Evolutionary conservation across 2,113 vertebrate genomes (phyloP).

Genomic region (Grantiella picta): DNA sequence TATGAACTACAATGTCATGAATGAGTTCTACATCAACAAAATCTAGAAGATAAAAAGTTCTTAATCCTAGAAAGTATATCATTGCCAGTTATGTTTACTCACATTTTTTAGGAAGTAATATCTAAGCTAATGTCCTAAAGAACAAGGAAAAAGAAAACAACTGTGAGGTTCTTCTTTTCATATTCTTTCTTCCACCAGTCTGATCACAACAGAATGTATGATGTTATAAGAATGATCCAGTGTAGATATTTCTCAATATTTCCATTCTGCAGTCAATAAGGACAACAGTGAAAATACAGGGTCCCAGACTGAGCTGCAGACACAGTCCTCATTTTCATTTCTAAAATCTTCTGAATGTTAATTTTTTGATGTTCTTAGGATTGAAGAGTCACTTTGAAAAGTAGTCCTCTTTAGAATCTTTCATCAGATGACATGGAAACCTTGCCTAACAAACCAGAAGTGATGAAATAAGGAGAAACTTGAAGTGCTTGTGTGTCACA

Average conservation of each 20-base stretch:
- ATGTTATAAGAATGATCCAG: neutral
- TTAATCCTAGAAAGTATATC: neutral
- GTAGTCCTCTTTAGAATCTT: neutral
- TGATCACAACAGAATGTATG: neutral
- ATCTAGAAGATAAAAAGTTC: neutral
- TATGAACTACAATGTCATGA: neutral
- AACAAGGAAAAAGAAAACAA: neutral
- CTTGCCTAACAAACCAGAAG: neutral
- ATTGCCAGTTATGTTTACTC: neutral
- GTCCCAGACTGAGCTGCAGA: neutral
- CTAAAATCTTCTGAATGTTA: neutral
- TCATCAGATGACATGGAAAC: neutral
- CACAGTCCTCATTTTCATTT: neutral
- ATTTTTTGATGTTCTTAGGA: neutral
- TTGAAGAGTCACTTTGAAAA: neutral
- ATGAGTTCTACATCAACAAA: neutral
- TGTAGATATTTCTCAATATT: neutral
- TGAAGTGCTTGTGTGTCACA: neutral
- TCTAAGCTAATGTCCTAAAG: neutral
- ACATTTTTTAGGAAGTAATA: neutral
- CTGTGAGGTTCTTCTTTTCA: neutral
- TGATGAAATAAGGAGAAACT: neutral
- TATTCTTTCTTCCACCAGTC: neutral
- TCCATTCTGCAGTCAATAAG: neutral
- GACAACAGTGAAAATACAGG: neutral